Base-by-base conservation (phyloP, 2,113 vertebrate genomes). In the Myiagra hebetior region DNA sequence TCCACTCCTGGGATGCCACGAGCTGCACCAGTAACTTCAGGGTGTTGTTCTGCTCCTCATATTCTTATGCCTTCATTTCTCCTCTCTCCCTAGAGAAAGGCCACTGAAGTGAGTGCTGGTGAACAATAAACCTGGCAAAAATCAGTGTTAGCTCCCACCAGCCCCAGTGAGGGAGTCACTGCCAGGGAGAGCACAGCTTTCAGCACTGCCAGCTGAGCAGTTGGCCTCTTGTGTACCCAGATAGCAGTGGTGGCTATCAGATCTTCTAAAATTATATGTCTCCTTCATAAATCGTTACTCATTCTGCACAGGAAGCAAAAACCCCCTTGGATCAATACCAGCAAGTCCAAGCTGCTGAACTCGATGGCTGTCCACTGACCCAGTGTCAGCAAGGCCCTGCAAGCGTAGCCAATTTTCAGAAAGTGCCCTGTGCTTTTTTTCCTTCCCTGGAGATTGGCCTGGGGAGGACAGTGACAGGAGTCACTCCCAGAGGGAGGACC, bases 1-100 rank as follows among this genome's bases (percentile, higher is more conserved):
- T 72, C 41, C 57, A n/a, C 11, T 0, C 9, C 0, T 46, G 56
- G 57, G 46, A 39, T 78, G 74, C 63, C 44, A 13, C 0, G 0
- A 85, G 47, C 75, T 74, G 73, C n/a, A 28, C 50, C 70, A 64
- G 35, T 2, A 44, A 28, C 50, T 79, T 64, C 0, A 52, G 37
- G 33, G 2, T 11, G 1, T 46, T 23, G 2, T 39, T 79, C 20
- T 84, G 73, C 57, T 88, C 53, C 65, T 84, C 55, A 9, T 41
- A 2, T 11, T 47, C 57, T 88, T 28, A 2, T 35, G 16, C 14
- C 64, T 63, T 67, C 20, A 0, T 83, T 59, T 44, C 63, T 60
- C 16, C 33, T 23, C 18, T 47, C 19, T 60, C 30, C 21, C 22
- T 46, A 17, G 16, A 49, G 62, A 24, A 75, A 65, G 27, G 46